Conservation (phyloP, 2,797 vertebrate genomes). For the Lycodopsis pacificus region DNA sequence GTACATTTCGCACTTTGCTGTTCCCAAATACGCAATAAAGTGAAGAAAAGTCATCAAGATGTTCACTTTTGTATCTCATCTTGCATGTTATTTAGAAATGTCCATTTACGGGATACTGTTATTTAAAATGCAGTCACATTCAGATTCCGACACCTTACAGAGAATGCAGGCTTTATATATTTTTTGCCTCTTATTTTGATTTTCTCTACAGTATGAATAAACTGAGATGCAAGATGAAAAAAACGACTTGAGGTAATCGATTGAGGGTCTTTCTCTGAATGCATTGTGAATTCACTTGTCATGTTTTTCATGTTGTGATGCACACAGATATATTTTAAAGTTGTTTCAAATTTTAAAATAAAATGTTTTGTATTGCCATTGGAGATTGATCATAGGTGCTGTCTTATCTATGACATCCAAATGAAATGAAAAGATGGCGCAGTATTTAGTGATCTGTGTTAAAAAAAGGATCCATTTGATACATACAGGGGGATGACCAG, state of each 20-base stretch:
- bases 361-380: slow-evolving; percentile 27
- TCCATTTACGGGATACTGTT: neutral
- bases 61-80: neutral
- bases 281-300: slow-evolving; percentile 5
- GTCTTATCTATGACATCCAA: neutral
- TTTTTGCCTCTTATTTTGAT: slow-evolving; percentile 12
- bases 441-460: neutral
- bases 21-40: slow-evolving; percentile 2
- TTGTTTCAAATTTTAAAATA: slow-evolving; percentile 32
- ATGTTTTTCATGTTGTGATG: slow-evolving; percentile 12
- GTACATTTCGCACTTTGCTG: neutral
- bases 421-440: neutral
- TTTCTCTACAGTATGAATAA: slow-evolving; percentile 28
- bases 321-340: slow-evolving; percentile 30
- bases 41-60: neutral
- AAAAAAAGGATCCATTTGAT: neutral
- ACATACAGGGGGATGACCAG: slow-evolving; percentile 28
- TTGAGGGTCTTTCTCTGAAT: slow-evolving; percentile 8
- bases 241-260: neutral
- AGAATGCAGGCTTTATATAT: neutral
- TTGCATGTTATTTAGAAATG: slow-evolving; percentile 17
- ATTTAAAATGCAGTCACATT: slow-evolving; percentile 1
- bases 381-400: accelerated
- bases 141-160: neutral
- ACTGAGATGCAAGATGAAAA: neutral